A percentile compares a stretch with the other conserved stretches of the same genome.
Conservation (phyloP, 2,113 vertebrate species). For the Oncorhynchus gorbuscha region DNA sequence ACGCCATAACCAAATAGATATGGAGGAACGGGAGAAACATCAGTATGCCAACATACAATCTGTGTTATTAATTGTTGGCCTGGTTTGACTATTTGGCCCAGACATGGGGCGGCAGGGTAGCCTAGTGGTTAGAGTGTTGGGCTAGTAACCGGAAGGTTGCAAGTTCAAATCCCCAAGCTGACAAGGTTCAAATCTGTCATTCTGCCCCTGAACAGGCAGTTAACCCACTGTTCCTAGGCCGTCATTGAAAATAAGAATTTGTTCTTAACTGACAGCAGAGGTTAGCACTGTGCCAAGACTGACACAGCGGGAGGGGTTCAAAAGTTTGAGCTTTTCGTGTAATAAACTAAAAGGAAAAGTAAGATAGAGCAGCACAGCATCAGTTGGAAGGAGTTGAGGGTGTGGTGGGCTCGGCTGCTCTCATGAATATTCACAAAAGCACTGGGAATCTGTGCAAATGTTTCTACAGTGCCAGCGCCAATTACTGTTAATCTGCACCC, state of each 20-base stretch:
- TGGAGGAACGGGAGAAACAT: background rate
- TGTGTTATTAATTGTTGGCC: background rate
- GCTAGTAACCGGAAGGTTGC: too few relatives aligned
- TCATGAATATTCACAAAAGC: constrained; percentile 61
- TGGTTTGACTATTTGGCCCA: constrained; percentile 6
- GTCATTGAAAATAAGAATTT: too few relatives aligned
- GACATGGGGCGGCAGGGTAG: background rate
- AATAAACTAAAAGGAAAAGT: constrained; percentile 17
- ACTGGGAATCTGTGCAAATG: constrained; percentile 47
- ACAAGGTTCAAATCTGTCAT: too few relatives aligned
- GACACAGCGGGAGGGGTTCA: constrained; percentile 16
- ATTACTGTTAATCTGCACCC: constrained; percentile 65
- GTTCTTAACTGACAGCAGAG: too few relatives aligned
- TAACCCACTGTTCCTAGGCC: too few relatives aligned
- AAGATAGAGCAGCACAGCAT: constrained; percentile 23
- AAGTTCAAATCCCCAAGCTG: too few relatives aligned
- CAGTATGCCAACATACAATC: too few relatives aligned
- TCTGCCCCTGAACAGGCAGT: too few relatives aligned
- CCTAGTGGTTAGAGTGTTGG: too few relatives aligned
- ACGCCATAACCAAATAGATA: background rate
- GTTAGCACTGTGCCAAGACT: constrained; percentile 7
- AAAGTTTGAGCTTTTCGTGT: constrained; percentile 31
- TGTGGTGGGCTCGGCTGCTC: constrained; percentile 30
- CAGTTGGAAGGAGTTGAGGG: constrained; percentile 37
- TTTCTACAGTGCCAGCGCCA: constrained; percentile 62